Base-by-base conservation (phyloP, 2,888 invertebrate genomes). In the Athetis lepigone region DNA sequence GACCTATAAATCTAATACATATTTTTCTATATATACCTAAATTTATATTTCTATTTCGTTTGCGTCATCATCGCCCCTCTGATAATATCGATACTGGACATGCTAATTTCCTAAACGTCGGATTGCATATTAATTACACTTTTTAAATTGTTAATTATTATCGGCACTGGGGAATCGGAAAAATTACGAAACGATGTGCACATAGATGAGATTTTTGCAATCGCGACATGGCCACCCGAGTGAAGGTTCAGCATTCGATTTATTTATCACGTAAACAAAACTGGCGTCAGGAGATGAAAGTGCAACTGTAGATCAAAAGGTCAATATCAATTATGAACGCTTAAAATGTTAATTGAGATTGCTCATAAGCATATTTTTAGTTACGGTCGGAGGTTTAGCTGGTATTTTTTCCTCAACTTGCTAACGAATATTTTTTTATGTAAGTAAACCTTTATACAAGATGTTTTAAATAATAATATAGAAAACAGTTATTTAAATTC, bases 201-300 rank as follows among this genome's bases (percentile, higher is more conserved):
- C 27, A 36, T n/a, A 49, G 27, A n/a, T 27, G 70, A 29, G 46
- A n/a, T 23, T 65, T 37, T 9, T 61, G 70, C 65, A 65, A 65
- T 70, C 47, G 42, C 37, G 45, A 70, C 42, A 65, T 60, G 47
- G 47, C 19, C 47, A 70, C 27, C 40, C 19, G 23, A 33, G 25
- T 63, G 49, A 65, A 66, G 47, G 47, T 42, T 40, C 40, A 25
- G 25, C 47, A 65, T n/a, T 29, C 42, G 13, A 33, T 33, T 33
- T 23, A 36, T 21, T 21, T 57, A 43, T 58, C 42, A 57, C 9
- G 60, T 69, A 40, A 65, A 58, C 45, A 65, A 43, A 69, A 47
- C 23, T 19, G 29, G 43, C 37, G 11, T 66, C 21, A 9, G 11
- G 9, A 55, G 23, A 56, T 25, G 45, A 45, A 68, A 68, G 45